These are phyloP conservation scores for Zaprionus camerounensis DNA, from an alignment of 1,140 invertebrate species.

Conservation along the genomic window DNA sequence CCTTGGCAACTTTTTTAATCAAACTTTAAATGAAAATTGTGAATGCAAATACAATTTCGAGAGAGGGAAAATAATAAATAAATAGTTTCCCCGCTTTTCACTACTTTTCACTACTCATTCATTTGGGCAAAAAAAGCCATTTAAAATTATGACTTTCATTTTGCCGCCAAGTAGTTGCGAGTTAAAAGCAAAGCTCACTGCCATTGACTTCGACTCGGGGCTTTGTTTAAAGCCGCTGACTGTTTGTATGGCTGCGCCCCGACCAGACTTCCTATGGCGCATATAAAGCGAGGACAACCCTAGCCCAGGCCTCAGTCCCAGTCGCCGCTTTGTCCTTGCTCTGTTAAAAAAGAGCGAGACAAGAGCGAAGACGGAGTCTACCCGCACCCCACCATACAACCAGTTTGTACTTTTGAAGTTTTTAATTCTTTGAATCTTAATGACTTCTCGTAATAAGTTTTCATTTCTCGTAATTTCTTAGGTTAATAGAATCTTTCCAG, in stretches of 20 bases:
- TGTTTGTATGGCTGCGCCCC: conserved; percentile 62
- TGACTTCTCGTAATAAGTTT: conserved; percentile 84
- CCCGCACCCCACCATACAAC: conserved; percentile 58
- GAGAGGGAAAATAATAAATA: conserved; percentile 31
- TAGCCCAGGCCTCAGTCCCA: conserved; percentile 3
- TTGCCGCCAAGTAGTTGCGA: conserved; percentile 60
- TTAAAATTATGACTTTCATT: conserved; percentile 78
- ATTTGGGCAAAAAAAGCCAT: conserved; percentile 63
- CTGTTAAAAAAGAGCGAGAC: conserved; percentile 10
- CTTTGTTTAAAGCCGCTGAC: conserved; percentile 66
- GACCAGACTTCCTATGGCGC: conserved; percentile 17
- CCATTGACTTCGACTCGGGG: conserved; percentile 51
- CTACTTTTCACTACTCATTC: conserved; percentile 13
- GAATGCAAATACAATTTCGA: conserved; percentile 67
- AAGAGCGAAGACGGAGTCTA: conserved; percentile 37
- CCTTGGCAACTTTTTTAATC: conserved; percentile 65
- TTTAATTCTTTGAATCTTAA: conserved; percentile 84
- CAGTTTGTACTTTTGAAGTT: conserved; percentile 78
- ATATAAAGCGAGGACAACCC: neutral
- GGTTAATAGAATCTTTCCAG: conserved; percentile 83
- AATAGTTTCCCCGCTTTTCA: conserved; percentile 23
- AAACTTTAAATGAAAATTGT: conserved; percentile 58
- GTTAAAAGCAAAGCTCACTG: conserved; percentile 58
- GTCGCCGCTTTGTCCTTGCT: neutral
- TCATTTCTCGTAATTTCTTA: conserved; percentile 84